A percentile compares a stretch with the other conserved stretches of the same genome.
Evolutionary conservation across 2,888 invertebrate species (phyloP).

Genomic region (Ethmia dodecea): DNA sequence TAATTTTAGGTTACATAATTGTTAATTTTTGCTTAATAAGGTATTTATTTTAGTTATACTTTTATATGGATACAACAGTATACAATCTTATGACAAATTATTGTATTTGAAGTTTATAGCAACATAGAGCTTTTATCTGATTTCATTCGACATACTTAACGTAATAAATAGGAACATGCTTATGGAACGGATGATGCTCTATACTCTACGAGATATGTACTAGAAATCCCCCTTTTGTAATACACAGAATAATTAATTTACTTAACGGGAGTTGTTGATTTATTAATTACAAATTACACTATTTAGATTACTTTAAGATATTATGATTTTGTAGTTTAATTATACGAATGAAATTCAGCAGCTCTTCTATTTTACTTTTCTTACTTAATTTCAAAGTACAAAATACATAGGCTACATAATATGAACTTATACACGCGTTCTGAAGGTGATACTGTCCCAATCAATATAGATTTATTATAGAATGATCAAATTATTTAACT

Average conservation of each 20-base stretch:
- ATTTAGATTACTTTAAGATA: constrained; percentile 49
- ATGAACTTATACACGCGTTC: constrained; percentile 43
- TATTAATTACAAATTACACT: constrained; percentile 41
- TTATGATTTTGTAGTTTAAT: constrained; percentile 57
- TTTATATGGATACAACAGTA: constrained; percentile 73
- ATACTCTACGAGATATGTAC: not conserved
- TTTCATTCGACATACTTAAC: too few relatives aligned
- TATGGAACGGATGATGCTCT: not conserved
- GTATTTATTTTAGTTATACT: constrained; percentile 76
- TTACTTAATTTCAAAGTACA: constrained; percentile 73
- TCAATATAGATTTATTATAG: constrained; percentile 44
- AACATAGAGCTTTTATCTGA: constrained; percentile 4
- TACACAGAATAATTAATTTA: not conserved
- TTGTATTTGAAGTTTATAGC: constrained; percentile 19
- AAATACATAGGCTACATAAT: constrained; percentile 59
- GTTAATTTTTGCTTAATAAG: constrained; percentile 69
- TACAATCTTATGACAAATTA: constrained; percentile 50
- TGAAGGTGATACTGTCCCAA: constrained; percentile 48
- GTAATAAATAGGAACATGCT: too few relatives aligned
- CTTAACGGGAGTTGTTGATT: constrained; percentile 51
- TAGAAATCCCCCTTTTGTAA: not conserved
- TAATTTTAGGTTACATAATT: constrained; percentile 54
- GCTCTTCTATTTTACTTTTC: constrained; percentile 48
- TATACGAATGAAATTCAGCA: constrained; percentile 58
- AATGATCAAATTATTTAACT: constrained; percentile 63